These are phyloP conservation scores for Protobothrops flavoviridis DNA, from an alignment of 2,113 vertebrate genomes.

Conservation along the genomic window DNA sequence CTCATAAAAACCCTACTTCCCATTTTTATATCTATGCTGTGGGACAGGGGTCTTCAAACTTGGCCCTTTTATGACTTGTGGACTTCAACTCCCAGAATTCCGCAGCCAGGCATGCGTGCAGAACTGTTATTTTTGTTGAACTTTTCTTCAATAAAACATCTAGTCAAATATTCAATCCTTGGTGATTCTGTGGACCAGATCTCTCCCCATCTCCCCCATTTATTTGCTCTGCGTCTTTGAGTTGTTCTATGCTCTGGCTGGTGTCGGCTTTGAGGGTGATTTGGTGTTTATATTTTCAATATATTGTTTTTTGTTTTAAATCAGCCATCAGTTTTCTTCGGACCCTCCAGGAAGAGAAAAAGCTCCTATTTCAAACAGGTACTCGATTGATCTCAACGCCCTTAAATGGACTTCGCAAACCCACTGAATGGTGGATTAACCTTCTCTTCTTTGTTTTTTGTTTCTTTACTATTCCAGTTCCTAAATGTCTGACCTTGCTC, in stretches of 20 bases:
- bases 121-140: not conserved
- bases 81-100: no score
- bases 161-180: not conserved
- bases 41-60: no score
- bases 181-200: not conserved
- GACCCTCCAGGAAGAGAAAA: constrained; percentile 64
- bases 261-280: not conserved
- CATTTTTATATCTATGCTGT: no score
- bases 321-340: constrained; percentile 87
- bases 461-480: constrained; percentile 70
- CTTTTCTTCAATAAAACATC: not conserved
- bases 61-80: no score
- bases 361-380: constrained; percentile 82
- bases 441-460: constrained; percentile 2
- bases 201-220: not conserved
- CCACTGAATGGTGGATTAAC: not conserved
- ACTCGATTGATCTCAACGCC: constrained; percentile 27
- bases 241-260: not conserved
- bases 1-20: no score
- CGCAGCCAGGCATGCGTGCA: not conserved
- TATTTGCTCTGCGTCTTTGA: not conserved
- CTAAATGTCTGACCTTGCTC: constrained; percentile 86
- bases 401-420: constrained; percentile 11
- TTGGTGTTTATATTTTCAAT: not conserved
- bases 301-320: constrained; percentile 19